phyloP scores from a whole-genome alignment of 1,140 invertebrate genomes.

The Anastrepha ludens region DNA sequence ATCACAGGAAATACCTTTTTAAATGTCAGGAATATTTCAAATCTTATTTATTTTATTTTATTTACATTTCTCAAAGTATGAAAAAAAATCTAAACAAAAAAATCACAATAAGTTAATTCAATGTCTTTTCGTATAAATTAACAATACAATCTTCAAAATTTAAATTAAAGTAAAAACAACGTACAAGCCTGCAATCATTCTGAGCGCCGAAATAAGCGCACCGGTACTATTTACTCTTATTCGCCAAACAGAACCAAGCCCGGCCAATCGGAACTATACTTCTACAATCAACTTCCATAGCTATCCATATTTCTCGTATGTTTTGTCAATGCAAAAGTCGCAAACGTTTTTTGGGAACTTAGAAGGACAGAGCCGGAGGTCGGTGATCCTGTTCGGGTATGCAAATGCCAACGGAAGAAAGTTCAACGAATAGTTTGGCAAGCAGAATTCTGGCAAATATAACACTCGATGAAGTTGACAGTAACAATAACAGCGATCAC shows the following conservation, averaged over 20 bases:
- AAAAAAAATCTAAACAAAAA: neutral
- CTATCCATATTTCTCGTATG: neutral
- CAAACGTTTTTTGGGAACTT: neutral
- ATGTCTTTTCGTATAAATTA: neutral
- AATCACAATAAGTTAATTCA: neutral
- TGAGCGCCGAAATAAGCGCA: neutral
- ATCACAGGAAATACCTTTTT: conserved; percentile 43
- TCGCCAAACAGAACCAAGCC: neutral
- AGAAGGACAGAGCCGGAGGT: neutral
- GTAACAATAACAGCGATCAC: neutral
- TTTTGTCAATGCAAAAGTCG: neutral
- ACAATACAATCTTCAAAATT: neutral
- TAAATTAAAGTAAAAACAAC: neutral
- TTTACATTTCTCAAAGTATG: neutral
- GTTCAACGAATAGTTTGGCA: neutral
- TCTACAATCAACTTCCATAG: neutral
- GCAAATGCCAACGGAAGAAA: conserved; percentile 14
- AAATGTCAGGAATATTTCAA: neutral
- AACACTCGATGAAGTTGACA: neutral
- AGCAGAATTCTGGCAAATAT: neutral
- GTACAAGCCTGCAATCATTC: no score
- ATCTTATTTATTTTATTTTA: neutral
- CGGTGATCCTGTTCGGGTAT: neutral
- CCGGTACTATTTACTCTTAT: neutral
- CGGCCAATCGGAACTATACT: neutral